These are phyloP conservation scores for Melanotaenia boesemani DNA, from an alignment of 2,797 vertebrate species.

Conservation along the genomic window DNA sequence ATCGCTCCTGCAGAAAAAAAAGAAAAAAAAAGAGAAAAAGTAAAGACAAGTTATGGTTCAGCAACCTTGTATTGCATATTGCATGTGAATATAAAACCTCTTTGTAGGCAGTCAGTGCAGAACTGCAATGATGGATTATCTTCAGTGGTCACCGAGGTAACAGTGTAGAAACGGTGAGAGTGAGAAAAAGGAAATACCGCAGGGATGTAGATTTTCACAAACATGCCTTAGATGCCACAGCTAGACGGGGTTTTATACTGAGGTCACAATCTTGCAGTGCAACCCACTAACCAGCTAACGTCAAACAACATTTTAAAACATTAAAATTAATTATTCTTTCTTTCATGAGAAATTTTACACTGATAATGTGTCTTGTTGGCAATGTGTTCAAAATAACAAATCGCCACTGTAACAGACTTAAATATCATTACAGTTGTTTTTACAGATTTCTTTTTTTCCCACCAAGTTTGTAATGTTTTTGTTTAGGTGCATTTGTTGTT, in stretches of 20 bases:
- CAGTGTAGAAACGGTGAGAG: conserved; percentile 5
- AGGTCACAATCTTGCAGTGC: background rate
- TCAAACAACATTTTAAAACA: conserved; percentile 2
- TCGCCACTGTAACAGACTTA: too few relatives aligned
- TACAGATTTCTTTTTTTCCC: background rate
- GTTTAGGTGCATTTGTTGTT: background rate
- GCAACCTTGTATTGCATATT: conserved; percentile 30
- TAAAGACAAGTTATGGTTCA: conserved; percentile 23
- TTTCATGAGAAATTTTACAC: background rate
- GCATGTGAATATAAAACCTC: conserved; percentile 41
- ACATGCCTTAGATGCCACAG: background rate
- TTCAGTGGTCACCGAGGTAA: conserved; percentile 37
- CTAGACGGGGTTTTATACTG: background rate
- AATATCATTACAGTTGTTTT: background rate
- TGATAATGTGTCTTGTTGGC: background rate
- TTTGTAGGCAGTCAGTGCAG: conserved; percentile 41
- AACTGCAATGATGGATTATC: conserved; percentile 35
- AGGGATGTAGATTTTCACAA: conserved; percentile 18
- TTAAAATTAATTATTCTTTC: background rate
- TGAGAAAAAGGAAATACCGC: conserved; percentile 5
- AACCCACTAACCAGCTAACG: background rate
- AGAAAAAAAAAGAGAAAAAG: background rate
- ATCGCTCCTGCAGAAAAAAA: background rate
- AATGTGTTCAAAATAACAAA: too few relatives aligned
- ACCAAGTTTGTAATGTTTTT: too few relatives aligned